Evolutionary conservation across 2,797 vertebrate species (phyloP).

Genomic region (Melanitta fusca): DNA sequence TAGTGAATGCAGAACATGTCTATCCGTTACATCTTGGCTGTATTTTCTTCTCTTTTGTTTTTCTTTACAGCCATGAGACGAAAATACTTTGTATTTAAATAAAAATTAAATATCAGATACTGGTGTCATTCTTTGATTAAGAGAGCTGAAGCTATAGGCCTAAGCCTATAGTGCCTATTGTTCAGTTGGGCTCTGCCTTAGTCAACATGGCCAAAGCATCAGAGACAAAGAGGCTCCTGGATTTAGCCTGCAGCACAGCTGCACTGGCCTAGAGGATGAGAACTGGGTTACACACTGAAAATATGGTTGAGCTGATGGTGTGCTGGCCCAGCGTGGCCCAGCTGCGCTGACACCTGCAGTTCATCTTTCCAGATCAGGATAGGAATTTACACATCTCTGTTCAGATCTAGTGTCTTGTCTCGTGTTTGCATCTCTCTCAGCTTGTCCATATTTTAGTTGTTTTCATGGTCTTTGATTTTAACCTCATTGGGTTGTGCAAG

Average conservation of each 20-base stretch:
- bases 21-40: neutral
- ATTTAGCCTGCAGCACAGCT: constrained; percentile 3
- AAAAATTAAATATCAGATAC: neutral
- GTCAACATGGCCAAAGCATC: neutral
- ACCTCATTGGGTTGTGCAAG: constrained; percentile 57
- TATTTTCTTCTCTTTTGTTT: neutral
- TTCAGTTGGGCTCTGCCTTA: neutral
- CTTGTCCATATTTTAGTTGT: constrained; percentile 61
- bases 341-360: constrained; percentile 66
- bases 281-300: constrained; percentile 40
- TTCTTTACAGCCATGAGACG: neutral
- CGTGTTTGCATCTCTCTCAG: constrained; percentile 57
- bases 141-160: neutral
- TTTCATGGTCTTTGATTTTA: constrained; percentile 64
- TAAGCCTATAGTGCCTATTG: neutral
- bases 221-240: neutral
- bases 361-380: constrained; percentile 66
- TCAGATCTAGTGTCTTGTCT: constrained; percentile 67
- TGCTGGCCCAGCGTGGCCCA: constrained; percentile 63
- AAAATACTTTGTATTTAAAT: neutral
- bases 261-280: constrained; percentile 14
- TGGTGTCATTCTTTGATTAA: neutral
- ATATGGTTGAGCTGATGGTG: constrained; percentile 36
- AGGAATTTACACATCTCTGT: constrained; percentile 67
- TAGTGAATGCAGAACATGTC: neutral